phyloP scores from a whole-genome alignment of 2,113 vertebrate species.

The Ictalurus furcatus region DNA sequence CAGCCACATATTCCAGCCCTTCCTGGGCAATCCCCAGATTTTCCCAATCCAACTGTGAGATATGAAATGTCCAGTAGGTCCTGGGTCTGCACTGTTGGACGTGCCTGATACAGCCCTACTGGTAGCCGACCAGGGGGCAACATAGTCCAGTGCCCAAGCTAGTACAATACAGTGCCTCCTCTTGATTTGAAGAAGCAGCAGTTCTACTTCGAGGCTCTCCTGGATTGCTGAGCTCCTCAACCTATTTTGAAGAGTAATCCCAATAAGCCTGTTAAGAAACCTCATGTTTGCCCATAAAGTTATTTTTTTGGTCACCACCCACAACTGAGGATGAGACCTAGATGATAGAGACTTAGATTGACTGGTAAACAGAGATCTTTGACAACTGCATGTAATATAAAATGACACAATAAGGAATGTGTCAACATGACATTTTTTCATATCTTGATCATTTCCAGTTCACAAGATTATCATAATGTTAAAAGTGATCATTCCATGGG shows the following conservation, averaged over 20 bases:
- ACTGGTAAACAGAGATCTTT: not conserved
- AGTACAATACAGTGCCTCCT: not conserved
- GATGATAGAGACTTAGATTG: not conserved
- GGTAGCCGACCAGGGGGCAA: not conserved
- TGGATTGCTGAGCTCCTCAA: not conserved
- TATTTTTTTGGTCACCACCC: not conserved
- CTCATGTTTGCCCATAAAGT: not conserved
- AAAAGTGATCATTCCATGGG: not conserved
- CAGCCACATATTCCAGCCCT: not conserved
- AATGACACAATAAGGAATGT: not conserved
- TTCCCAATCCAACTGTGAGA: not conserved
- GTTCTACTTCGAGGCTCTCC: not conserved
- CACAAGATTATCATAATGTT: not conserved
- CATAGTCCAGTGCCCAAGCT: not conserved
- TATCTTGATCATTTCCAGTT: not conserved
- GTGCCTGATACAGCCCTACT: not conserved
- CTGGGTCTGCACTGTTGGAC: not conserved
- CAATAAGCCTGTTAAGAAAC: not conserved
- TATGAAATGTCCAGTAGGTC: not conserved
- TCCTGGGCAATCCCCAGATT: not conserved
- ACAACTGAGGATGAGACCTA: not conserved
- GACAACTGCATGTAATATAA: not conserved
- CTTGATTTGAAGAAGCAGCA: not conserved
- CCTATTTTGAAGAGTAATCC: not conserved
- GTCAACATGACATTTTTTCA: not conserved